Evolutionary conservation across 2,888 invertebrate species (phyloP).

Genomic region (Malthinus flaveolus): DNA sequence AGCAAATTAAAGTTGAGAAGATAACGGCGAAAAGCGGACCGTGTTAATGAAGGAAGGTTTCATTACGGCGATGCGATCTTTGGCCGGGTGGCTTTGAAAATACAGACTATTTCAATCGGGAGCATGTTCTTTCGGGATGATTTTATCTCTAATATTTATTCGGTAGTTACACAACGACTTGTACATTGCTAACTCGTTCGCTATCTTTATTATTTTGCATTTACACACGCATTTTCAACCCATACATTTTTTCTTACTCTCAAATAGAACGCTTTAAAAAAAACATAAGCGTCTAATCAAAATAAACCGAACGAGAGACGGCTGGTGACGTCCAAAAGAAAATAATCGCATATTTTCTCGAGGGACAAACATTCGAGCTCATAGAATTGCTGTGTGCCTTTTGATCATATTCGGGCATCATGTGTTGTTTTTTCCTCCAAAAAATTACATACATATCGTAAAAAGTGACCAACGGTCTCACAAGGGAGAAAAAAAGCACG

Average conservation of each 20-base stretch:
- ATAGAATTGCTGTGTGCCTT: constrained; percentile 27
- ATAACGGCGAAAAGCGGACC: constrained; percentile 36
- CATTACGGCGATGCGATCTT: constrained; percentile 42
- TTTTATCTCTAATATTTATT: constrained; percentile 55
- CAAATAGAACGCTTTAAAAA: neutral
- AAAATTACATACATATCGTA: constrained; percentile 30
- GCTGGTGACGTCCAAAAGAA: constrained; percentile 16
- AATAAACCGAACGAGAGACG: constrained; percentile 13
- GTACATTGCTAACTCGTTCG: constrained; percentile 45
- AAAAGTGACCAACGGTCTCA: constrained; percentile 25
- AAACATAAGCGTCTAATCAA: constrained; percentile 12
- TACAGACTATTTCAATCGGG: constrained; percentile 50
- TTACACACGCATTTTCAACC: constrained; percentile 49
- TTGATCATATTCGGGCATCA: constrained; percentile 32
- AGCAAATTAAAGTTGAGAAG: constrained; percentile 45
- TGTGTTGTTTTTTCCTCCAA: constrained; percentile 31
- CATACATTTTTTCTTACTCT: neutral
- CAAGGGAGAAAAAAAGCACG: constrained; percentile 28
- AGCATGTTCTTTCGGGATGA: constrained; percentile 52
- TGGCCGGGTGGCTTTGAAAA: constrained; percentile 42
- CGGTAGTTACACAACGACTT: constrained; percentile 51
- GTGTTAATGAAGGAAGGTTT: constrained; percentile 44
- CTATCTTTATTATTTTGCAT: constrained; percentile 55
- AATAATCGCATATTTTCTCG: constrained; percentile 27
- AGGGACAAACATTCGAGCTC: constrained; percentile 21